These are phyloP conservation scores for Gasterosteus nipponicus DNA, from an alignment of 2,113 vertebrate species.

Conservation along the genomic window DNA sequence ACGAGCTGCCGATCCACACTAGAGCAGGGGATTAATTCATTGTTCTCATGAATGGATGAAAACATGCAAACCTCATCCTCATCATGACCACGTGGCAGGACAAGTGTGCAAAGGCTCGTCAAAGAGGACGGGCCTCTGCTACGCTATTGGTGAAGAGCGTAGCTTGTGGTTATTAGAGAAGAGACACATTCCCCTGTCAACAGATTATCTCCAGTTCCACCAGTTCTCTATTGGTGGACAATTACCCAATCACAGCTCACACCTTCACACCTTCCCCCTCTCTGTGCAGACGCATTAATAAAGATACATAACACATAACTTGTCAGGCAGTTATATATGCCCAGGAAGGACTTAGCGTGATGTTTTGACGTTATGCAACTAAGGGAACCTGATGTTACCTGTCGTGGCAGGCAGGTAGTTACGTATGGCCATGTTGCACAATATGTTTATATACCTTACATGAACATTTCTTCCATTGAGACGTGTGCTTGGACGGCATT, in stretches of 20 bases:
- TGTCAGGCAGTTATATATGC: neutral
- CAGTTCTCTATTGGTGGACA: conserved; percentile 32
- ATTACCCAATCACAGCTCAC: conserved; percentile 33
- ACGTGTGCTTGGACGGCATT: neutral
- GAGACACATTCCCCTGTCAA: conserved; percentile 20
- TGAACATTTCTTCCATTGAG: neutral
- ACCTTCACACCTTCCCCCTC: neutral
- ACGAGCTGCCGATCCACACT: conserved; percentile 12
- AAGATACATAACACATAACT: conserved; percentile 16
- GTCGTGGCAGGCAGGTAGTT: neutral
- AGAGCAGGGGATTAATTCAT: conserved; percentile 36
- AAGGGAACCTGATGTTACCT: neutral
- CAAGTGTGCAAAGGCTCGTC: conserved; percentile 52
- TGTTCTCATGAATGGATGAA: conserved; percentile 57
- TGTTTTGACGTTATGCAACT: neutral
- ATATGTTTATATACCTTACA: neutral
- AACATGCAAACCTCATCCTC: conserved; percentile 46
- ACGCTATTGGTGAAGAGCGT: conserved; percentile 55
- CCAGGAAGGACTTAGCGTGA: neutral
- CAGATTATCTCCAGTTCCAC: conserved; percentile 17
- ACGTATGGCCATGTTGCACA: neutral
- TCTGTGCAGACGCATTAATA: neutral
- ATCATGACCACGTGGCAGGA: conserved; percentile 22
- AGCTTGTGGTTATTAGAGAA: conserved; percentile 1
- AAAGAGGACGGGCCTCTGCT: conserved; percentile 13